Evolutionary conservation across 1,140 invertebrate species (phyloP).

Genomic region (Aculops lycopersici): DNA sequence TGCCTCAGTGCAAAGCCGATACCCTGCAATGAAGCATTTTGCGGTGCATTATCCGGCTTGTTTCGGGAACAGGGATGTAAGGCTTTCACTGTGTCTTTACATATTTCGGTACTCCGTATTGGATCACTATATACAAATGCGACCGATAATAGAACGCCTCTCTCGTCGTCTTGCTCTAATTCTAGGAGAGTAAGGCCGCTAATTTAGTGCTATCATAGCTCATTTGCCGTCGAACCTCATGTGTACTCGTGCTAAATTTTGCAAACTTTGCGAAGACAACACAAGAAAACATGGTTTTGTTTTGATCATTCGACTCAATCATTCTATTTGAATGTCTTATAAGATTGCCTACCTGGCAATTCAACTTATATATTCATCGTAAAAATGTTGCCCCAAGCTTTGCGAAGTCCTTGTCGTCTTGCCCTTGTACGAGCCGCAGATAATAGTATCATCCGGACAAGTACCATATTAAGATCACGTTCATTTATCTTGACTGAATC

Average conservation of each 20-base stretch:
- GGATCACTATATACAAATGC: not conserved
- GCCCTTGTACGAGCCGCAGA: no score
- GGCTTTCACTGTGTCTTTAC: not conserved
- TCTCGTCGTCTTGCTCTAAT: not conserved
- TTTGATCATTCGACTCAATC: not conserved
- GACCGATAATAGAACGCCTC: not conserved
- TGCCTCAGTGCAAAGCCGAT: no score
- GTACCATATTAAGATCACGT: not conserved
- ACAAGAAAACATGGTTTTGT: no score
- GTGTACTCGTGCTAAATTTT: no score
- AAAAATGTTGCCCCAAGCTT: not conserved
- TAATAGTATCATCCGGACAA: no score
- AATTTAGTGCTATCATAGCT: not conserved
- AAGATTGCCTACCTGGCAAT: not conserved
- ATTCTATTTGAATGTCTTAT: not conserved
- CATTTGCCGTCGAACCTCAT: no score
- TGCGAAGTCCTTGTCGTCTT: no score
- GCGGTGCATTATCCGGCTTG: not conserved
- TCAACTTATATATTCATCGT: not conserved
- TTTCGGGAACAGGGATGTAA: not conserved
- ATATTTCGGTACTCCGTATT: not conserved
- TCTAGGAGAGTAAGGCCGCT: not conserved
- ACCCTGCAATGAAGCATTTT: not conserved
- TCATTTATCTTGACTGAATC: not conserved
- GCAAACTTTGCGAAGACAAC: no score